These are phyloP conservation scores for Delichon dasypus DNA, from an alignment of 2,797 vertebrate species.

Conservation along the genomic window DNA sequence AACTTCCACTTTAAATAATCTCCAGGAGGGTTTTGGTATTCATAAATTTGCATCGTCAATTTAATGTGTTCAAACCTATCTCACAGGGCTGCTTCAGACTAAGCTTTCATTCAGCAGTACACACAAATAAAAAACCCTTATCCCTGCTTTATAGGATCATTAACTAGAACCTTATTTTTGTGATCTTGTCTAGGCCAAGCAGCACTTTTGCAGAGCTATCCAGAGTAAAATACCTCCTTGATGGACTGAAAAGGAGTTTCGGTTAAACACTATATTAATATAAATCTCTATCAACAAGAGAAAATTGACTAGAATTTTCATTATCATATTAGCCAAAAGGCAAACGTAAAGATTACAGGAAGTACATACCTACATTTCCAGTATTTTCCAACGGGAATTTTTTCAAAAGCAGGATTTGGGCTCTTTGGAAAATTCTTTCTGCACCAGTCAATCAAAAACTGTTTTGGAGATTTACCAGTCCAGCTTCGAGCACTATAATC, in stretches of 20 bases:
- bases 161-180: not conserved
- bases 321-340: not conserved
- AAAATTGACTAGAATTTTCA: not conserved
- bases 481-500: conserved; percentile 97
- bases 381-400: conserved; percentile 88
- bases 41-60: not conserved
- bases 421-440: conserved; percentile 95
- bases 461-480: conserved; percentile 98
- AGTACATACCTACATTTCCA: conserved; percentile 92
- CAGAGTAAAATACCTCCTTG: not conserved
- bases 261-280: not conserved
- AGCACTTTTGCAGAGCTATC: not conserved
- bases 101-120: not conserved
- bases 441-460: conserved; percentile 99
- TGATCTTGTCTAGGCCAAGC: not conserved
- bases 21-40: not conserved
- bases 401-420: conserved; percentile 90
- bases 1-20: not conserved
- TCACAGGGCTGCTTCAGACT: not conserved
- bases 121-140: not conserved
- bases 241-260: not conserved
- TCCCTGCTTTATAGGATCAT: not conserved
- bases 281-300: not conserved
- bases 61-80: not conserved
- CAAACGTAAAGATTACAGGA: not conserved